These are phyloP conservation scores for Petrocephalus microphthalmus DNA, from an alignment of 2,113 vertebrate genomes.

Conservation along the genomic window DNA sequence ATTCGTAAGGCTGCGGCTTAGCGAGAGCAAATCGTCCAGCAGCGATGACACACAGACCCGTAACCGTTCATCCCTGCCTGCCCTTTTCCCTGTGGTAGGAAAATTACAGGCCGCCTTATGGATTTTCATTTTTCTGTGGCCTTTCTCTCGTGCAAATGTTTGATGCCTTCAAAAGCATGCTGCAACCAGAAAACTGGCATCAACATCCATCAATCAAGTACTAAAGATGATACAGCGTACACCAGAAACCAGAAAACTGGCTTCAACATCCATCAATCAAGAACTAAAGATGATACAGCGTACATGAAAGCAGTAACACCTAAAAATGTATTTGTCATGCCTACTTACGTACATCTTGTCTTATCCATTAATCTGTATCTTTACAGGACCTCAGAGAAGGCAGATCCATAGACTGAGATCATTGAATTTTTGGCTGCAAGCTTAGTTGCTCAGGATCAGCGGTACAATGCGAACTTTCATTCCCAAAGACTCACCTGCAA, in stretches of 20 bases:
- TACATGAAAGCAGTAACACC: not conserved
- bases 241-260: not conserved
- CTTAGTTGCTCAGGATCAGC: not conserved
- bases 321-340: not conserved
- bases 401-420: not conserved
- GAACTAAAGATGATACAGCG: not conserved
- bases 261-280: not conserved
- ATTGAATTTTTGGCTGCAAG: not conserved
- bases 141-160: not conserved
- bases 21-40: not conserved
- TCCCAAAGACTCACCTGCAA: not conserved
- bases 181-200: not conserved
- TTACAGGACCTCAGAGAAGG: not conserved
- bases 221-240: not conserved
- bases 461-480: not conserved
- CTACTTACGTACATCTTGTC: not conserved
- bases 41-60: not conserved
- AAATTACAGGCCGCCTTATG: not conserved
- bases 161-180: not conserved
- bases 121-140: conserved; percentile 14
- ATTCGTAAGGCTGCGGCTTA: not conserved
- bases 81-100: not conserved
- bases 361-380: not conserved
- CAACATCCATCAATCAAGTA: not conserved
- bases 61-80: not conserved